Conservation (phyloP, 2,113 vertebrate species). For the Ammospiza nelsoni region DNA sequence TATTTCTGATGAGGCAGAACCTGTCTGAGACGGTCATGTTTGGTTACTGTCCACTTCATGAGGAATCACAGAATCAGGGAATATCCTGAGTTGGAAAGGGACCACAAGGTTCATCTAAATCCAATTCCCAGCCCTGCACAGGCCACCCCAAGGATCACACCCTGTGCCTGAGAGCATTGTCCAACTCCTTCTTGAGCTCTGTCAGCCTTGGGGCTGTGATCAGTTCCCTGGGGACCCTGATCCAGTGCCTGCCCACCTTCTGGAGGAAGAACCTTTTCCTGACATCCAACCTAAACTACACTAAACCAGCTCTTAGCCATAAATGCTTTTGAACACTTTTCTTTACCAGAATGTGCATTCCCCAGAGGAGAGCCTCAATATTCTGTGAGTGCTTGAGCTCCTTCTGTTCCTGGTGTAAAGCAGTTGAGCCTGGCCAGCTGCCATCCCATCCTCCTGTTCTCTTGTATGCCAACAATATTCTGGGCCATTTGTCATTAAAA, state of each 20-base stretch:
- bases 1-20: neutral
- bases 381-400: neutral
- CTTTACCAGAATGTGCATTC: neutral
- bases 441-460: accelerated
- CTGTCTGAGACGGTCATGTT: neutral
- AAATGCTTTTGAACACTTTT: neutral
- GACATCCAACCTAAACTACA: neutral
- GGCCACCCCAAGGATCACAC: neutral
- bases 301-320: neutral
- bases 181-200: neutral
- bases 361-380: neutral
- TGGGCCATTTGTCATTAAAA: neutral
- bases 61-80: neutral
- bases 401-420: neutral
- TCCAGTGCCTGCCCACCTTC: neutral
- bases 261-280: neutral
- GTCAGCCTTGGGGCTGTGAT: neutral
- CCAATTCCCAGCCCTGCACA: neutral
- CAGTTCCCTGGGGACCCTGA: neutral
- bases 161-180: neutral
- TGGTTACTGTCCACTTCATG: neutral
- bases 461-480: neutral
- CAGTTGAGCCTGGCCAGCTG: neutral
- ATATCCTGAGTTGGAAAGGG: neutral
- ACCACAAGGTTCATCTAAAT: neutral